These are phyloP conservation scores for Noturus placidus DNA, from an alignment of 2,113 vertebrate species.

Conservation along the genomic window DNA sequence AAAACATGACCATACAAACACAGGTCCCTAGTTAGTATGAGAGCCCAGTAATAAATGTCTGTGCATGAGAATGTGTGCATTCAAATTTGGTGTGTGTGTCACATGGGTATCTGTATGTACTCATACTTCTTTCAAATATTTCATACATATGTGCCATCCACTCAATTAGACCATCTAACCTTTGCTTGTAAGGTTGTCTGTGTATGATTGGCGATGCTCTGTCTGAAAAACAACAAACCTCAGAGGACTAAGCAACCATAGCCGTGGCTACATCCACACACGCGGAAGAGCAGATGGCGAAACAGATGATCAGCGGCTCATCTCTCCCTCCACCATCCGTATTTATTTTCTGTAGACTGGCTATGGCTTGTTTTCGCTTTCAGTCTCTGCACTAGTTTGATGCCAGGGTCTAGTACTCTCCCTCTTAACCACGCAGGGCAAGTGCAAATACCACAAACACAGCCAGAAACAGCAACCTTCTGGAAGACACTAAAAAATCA, in stretches of 20 bases:
- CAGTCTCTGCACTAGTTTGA: constrained; percentile 57
- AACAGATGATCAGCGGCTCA: constrained; percentile 78
- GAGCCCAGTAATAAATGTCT: constrained; percentile 47
- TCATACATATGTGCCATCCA: not conserved
- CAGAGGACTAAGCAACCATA: constrained; percentile 64
- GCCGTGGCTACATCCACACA: constrained; percentile 69
- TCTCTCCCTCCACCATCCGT: constrained; percentile 77
- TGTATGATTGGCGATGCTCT: constrained; percentile 49
- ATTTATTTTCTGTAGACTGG: constrained; percentile 80
- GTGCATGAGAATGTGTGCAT: constrained; percentile 41
- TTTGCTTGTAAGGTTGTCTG: constrained; percentile 22
- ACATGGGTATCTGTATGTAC: constrained; percentile 7
- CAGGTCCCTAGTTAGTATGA: constrained; percentile 55
- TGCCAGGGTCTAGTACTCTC: constrained; percentile 62
- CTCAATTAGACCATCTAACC: constrained; percentile 15
- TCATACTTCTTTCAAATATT: not conserved
- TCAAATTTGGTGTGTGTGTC: constrained; percentile 29
- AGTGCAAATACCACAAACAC: constrained; percentile 59
- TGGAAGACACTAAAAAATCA: constrained; percentile 46
- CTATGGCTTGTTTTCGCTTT: constrained; percentile 69
- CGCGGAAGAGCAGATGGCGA: constrained; percentile 76
- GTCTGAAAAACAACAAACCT: constrained; percentile 61
- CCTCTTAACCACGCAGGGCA: constrained; percentile 69
- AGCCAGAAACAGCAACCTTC: not conserved
- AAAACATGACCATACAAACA: constrained; percentile 25